Conservation (phyloP, 2,113 vertebrate species). For the Colistium nudipinnis region DNA sequence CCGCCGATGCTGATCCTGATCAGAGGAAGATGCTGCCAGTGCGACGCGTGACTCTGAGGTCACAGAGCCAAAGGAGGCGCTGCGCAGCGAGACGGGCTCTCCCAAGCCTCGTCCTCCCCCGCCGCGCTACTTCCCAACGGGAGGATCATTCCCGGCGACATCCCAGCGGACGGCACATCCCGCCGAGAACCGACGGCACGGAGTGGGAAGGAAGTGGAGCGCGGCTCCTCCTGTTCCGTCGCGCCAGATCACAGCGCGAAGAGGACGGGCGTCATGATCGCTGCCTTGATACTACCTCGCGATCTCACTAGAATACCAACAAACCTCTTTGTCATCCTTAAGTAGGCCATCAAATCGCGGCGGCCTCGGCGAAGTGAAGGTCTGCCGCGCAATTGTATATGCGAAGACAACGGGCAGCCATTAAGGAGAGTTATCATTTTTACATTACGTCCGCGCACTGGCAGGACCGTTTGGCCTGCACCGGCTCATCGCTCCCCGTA, state of each 20-base stretch:
- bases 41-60: conserved; percentile 41
- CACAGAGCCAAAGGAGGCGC: neutral
- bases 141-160: conserved; percentile 72
- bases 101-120: conserved; percentile 17
- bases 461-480: conserved; percentile 27
- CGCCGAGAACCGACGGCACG: conserved; percentile 65
- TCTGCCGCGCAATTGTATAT: neutral
- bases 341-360: conserved; percentile 4
- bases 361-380: conserved; percentile 2
- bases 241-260: conserved; percentile 5
- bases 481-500: conserved; percentile 53
- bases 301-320: neutral
- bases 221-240: conserved; percentile 41
- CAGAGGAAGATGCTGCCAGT: neutral
- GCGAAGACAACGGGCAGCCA: conserved; percentile 33
- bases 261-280: neutral
- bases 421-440: conserved; percentile 28
- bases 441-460: conserved; percentile 42
- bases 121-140: conserved; percentile 37
- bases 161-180: conserved; percentile 57
- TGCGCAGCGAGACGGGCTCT: conserved; percentile 5
- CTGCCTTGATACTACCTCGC: neutral
- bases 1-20: conserved; percentile 26
- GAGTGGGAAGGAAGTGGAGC: conserved; percentile 46
- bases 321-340: neutral